These are phyloP conservation scores for Penaeus vannamei DNA, from an alignment of 1,140 invertebrate genomes.

Conservation along the genomic window DNA sequence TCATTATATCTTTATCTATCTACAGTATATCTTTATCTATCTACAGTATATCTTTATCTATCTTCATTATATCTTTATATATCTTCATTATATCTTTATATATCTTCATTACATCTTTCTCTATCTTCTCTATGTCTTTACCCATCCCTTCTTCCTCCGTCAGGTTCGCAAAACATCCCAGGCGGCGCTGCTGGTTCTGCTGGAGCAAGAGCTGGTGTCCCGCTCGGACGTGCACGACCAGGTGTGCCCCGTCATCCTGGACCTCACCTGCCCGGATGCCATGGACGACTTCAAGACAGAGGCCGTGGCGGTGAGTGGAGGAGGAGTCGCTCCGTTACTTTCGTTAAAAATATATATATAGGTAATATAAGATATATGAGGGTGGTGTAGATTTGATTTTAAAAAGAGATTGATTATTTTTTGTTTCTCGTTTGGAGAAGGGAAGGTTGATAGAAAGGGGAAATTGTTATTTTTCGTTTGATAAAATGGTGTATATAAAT, in stretches of 20 bases:
- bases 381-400: no score
- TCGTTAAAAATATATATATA: no score
- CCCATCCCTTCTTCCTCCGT: neutral
- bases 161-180: conserved; percentile 80
- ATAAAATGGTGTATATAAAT: no score
- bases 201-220: conserved; percentile 78
- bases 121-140: neutral
- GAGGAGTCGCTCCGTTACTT: neutral
- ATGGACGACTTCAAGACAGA: conserved; percentile 76
- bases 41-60: no score
- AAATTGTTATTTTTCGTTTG: no score
- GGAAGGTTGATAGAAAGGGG: no score
- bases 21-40: no score
- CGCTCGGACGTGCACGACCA: conserved; percentile 76
- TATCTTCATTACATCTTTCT: neutral
- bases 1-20: no score
- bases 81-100: neutral
- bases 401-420: no score
- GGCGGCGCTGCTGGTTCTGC: conserved; percentile 76
- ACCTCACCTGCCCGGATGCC: conserved; percentile 72
- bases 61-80: neutral
- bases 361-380: no score
- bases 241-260: conserved; percentile 76
- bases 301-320: conserved; percentile 74
- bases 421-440: no score